Percentiles rank a stretch among this genome's conserved stretches.
phyloP scores from a whole-genome alignment of 1,140 invertebrate genomes.

The honey bee (Apis mellifera) region DNA sequence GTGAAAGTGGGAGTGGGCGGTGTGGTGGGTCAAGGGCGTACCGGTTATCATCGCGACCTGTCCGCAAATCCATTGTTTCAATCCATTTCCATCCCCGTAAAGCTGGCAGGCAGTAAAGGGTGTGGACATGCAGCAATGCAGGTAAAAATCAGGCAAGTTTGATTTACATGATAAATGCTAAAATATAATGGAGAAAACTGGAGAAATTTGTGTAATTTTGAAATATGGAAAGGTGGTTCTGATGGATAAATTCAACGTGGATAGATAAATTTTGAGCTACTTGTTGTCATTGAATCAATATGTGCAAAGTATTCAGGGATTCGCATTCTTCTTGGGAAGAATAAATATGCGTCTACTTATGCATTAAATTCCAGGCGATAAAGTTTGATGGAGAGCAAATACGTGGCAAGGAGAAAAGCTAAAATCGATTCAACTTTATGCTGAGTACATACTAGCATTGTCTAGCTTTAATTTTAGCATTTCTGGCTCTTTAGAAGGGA shows the following conservation, averaged over 20 bases:
- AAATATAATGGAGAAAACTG: no score
- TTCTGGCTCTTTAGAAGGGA: background rate
- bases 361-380: no score
- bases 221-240: no score
- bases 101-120: constrained; percentile 55
- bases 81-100: constrained; percentile 47
- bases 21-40: constrained; percentile 72
- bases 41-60: constrained; percentile 77
- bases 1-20: constrained; percentile 62
- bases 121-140: constrained; percentile 60
- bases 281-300: no score
- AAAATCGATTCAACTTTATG: background rate
- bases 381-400: no score
- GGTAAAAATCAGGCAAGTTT: constrained; percentile 48
- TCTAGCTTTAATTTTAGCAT: background rate
- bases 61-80: constrained; percentile 67
- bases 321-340: background rate
- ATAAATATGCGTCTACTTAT: no score
- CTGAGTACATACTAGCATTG: background rate
- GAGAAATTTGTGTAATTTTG: no score
- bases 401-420: background rate
- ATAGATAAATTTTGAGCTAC: no score
- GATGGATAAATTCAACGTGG: no score
- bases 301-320: no score
- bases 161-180: constrained; percentile 5